Conservation (phyloP, 2,113 vertebrate genomes). For the Scopus umbretta region DNA sequence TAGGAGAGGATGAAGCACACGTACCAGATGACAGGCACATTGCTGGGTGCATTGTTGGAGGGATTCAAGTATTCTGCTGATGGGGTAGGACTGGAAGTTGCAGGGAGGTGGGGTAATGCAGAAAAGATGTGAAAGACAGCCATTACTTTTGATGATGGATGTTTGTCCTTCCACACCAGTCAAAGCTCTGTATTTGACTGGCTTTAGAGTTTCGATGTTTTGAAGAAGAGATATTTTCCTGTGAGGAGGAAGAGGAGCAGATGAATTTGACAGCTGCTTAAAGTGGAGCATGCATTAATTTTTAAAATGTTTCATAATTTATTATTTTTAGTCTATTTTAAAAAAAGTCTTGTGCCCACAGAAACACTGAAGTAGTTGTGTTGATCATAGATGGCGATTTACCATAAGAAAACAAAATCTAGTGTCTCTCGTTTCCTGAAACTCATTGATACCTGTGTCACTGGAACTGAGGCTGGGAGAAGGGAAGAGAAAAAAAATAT, state of each 20-base stretch:
- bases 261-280: constrained; percentile 68
- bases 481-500: not conserved
- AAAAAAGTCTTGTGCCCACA: not conserved
- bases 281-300: constrained; percentile 67
- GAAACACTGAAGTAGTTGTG: not conserved
- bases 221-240: not conserved
- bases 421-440: not conserved
- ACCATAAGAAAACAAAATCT: not conserved
- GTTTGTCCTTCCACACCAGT: not conserved
- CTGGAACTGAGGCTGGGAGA: not conserved
- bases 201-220: not conserved
- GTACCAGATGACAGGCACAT: not conserved
- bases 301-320: constrained; percentile 72
- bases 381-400: not conserved
- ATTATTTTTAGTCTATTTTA: constrained; percentile 45
- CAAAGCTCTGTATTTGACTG: not conserved
- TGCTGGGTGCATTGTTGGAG: not conserved
- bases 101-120: not conserved
- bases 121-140: not conserved
- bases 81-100: not conserved
- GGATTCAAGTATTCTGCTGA: not conserved
- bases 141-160: not conserved
- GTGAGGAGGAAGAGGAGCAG: constrained; percentile 36
- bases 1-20: not conserved
- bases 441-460: not conserved